Base-by-base conservation (phyloP, 2,797 vertebrate genomes). In the Cyclura pinguis region DNA sequence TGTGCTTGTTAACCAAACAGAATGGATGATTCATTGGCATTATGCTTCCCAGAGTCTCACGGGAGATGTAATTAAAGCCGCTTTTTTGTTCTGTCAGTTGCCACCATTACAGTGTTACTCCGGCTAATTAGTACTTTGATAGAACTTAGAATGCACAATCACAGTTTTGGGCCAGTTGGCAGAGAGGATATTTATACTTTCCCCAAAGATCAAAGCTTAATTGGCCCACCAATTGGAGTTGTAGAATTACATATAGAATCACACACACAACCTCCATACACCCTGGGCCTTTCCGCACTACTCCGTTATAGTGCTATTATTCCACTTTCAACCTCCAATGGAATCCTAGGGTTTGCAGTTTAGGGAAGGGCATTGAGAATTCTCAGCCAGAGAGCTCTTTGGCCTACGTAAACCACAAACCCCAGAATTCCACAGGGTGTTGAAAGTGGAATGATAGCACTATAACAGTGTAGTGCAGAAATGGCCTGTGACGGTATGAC, bases 1-100 rank as follows among this genome's bases (percentile, higher is more conserved):
- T 47, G 62, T 92, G 38, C 64, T 87, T 87, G 57, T 67, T 89
- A 93, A 87, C 47, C 73, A 93, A 47, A 80, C 1, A 87, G 86
- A 55, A 0, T 55, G 35, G 74, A 5, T 0, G 57, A 38, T 77
- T 47, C 16, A 83, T 83, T 8, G 72, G 32, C 64, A 80, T 84
- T 85, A 59, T 18, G 67, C 52, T 50, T 81, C 16, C 0, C 0
- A 27, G 77, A 12, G 0, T 90, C 57, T 85, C 78, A 67, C 8
- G 35, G 47, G 84, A 38, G n/a, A 14, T 67, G 27, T 2, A 50
- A 7, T 64, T 88, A 12, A 84, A 74, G 57, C 69, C 64, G 82
- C 9, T 47, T 77, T 88, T 86, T 22, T 0, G 85, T 52, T n/a
- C 55, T 6, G 0, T 0, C 24, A n/a, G 12, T 86, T 76, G 20